Evolutionary conservation across 35 echinoderm and acorn worm genomes (phyloP), one percentile per base, ranked within the genome.

Genomic region (Apostichopus californicus): DNA sequence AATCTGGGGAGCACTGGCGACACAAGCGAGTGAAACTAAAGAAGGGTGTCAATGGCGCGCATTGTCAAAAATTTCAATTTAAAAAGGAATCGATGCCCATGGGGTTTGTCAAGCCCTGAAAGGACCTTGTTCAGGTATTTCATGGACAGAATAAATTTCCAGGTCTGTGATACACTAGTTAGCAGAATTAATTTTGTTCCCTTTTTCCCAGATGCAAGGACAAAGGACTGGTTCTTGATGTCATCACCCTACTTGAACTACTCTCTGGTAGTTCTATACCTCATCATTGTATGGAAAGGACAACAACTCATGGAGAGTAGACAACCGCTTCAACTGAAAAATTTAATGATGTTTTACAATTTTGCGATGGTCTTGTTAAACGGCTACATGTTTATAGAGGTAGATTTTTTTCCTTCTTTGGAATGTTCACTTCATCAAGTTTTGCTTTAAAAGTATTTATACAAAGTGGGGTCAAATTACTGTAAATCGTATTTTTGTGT

Each of bases 291-390:
- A 15, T 95, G 93, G 91, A 60, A 86, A 28, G 96, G 96, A 22
- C 96, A 91, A 1, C 81, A 86, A 14, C 75, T 87, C 71, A 98
- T 98, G 96, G 87, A 83, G 18, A 83, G 73, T 4, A 90, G 92
- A 23, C 63, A 87, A 87, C 87, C 96, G 14, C 89, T 98, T 6
- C 79, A 93, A 15, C 92, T 98, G 80, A 95, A 95, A 68, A 71
- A 78, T 17, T 11, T 93, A 4, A 98, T 98, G 93, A 93, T 98
- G 72, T 34, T 78, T 2, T 98, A 98, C 89, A 98, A 98, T 78
- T 77, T 90, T 78, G 86, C 70, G 11, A 79, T 95, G 65, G 93
- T 98, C 8, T 5, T 95, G 15, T 81, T 98, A 5, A 95, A 92
- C 1, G 91, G 73, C 0, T 95, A 92, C 82, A 95, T 98, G 82